Evolutionary conservation across 1,140 invertebrate genomes (phyloP).

Genomic region (Atta colombica): DNA sequence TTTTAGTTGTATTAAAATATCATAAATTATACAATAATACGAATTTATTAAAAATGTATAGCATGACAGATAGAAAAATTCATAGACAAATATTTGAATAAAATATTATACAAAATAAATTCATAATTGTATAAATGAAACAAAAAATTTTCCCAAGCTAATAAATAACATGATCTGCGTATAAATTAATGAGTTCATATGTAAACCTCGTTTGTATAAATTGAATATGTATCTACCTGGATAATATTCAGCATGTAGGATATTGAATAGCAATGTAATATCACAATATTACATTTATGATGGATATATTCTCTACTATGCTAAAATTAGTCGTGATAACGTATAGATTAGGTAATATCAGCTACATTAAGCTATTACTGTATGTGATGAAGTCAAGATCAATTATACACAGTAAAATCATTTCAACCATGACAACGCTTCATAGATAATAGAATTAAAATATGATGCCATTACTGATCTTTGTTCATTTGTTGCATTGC

Average conservation of each 20-base stretch:
- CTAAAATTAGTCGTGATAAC: conserved; percentile 21
- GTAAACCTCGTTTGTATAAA: not conserved
- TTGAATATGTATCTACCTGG: not conserved
- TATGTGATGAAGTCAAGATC: conserved; percentile 45
- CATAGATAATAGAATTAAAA: conserved; percentile 51
- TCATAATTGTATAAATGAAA: conserved; percentile 11
- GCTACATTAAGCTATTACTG: conserved; percentile 13
- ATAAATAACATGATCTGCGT: not conserved
- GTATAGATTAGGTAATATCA: conserved; percentile 21
- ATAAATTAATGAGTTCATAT: conserved; percentile 4
- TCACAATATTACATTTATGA: conserved; percentile 56
- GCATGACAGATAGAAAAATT: not conserved
- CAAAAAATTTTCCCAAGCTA: not conserved
- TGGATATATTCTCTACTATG: not conserved
- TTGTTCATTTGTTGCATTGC: not conserved
- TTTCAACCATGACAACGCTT: not conserved
- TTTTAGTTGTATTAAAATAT: not conserved
- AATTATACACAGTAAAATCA: conserved; percentile 14
- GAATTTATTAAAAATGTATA: not conserved
- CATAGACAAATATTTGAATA: not conserved
- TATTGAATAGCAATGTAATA: conserved; percentile 69
- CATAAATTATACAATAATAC: not conserved
- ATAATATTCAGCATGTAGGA: conserved; percentile 56
- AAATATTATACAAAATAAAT: conserved; percentile 24
- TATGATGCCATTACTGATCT: not conserved